Evolutionary conservation across 2,113 vertebrate species (phyloP).

Genomic region (Engystomops pustulosus): DNA sequence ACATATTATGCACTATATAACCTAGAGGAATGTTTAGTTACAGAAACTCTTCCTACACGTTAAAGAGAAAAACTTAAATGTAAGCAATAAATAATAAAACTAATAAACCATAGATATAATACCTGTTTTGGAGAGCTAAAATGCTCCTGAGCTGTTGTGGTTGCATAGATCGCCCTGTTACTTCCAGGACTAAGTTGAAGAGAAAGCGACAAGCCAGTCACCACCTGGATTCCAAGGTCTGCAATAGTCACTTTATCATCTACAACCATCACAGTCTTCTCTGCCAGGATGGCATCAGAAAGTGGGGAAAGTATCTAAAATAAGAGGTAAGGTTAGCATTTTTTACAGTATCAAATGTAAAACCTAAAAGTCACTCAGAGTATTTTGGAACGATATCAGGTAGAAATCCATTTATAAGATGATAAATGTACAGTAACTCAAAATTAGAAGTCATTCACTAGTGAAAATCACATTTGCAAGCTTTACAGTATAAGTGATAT

Average conservation of each 20-base stretch:
- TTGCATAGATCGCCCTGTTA: constrained; percentile 86
- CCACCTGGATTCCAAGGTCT: constrained; percentile 88
- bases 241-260: constrained; percentile 93
- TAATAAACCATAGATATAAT: constrained; percentile 7
- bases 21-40: neutral
- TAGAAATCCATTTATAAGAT: no score
- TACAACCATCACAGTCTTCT: constrained; percentile 87
- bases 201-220: constrained; percentile 84
- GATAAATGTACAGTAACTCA: no score
- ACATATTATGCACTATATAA: neutral
- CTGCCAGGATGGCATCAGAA: constrained; percentile 85
- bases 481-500: no score
- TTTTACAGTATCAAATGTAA: no score
- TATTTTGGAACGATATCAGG: no score
- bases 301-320: constrained; percentile 88
- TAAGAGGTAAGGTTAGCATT: no score
- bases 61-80: neutral
- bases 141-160: constrained; percentile 81
- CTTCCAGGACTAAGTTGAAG: constrained; percentile 90
- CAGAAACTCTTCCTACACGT: neutral
- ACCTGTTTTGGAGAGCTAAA: constrained; percentile 86
- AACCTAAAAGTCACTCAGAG: no score
- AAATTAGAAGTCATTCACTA: no score
- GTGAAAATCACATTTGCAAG: no score
- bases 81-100: no score